Conservation (phyloP, 1,140 invertebrate species). For the Batillaria attramentaria region DNA sequence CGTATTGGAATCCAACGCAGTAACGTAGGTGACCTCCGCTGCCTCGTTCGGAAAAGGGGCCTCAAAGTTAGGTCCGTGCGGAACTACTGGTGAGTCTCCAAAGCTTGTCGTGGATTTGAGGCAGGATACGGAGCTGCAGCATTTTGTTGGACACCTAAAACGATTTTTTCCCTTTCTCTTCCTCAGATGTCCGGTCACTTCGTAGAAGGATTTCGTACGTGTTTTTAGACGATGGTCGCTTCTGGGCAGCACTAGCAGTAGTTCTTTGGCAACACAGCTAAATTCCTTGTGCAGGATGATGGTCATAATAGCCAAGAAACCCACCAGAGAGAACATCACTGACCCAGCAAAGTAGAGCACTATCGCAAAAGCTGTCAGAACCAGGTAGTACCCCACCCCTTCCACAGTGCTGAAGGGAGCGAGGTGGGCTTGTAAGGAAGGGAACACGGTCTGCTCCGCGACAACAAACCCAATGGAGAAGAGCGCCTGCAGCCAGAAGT, state of each 20-base stretch:
- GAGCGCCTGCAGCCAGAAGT: neutral
- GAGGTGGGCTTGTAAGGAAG: neutral
- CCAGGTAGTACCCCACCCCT: neutral
- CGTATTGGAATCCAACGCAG: no score
- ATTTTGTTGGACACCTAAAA: neutral
- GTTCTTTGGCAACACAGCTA: neutral
- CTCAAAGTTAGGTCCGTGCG: no score
- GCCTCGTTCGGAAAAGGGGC: no score
- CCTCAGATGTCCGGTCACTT: no score
- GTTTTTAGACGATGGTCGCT: neutral
- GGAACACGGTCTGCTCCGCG: neutral
- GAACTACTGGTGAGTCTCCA: neutral
- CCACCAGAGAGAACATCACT: neutral
- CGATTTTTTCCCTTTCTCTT: no score
- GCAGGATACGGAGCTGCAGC: neutral
- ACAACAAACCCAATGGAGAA: neutral
- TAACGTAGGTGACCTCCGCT: no score
- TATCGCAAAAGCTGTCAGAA: neutral
- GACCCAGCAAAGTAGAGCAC: neutral
- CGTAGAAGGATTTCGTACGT: neutral
- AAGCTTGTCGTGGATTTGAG: neutral
- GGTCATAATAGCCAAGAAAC: neutral
- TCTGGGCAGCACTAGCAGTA: neutral
- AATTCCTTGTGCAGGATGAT: neutral
- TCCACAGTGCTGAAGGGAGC: neutral